These are phyloP conservation scores for Aphyosemion australe DNA, from an alignment of 2,113 vertebrate species.

Conservation along the genomic window DNA sequence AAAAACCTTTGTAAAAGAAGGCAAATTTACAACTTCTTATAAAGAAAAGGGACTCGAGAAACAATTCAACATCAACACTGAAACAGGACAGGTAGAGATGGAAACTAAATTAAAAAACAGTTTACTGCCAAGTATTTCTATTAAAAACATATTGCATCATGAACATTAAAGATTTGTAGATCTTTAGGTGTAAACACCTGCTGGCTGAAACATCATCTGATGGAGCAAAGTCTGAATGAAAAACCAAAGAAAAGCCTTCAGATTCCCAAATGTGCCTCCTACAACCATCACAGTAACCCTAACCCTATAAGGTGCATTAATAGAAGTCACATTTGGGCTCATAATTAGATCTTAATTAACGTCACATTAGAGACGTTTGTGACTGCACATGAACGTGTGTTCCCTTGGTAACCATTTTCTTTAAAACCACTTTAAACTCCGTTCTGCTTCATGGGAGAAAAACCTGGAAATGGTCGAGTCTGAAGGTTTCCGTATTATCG, in stretches of 20 bases:
- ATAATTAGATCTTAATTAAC: background rate
- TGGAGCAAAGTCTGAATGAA: constrained; percentile 1
- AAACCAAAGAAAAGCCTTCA: background rate
- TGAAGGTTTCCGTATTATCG: background rate
- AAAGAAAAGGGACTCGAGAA: constrained; percentile 72
- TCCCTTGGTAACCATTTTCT: background rate
- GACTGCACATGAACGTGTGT: constrained; percentile 12
- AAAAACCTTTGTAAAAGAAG: constrained; percentile 76
- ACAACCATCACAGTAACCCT: constrained; percentile 54
- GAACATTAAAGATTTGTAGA: constrained; percentile 22
- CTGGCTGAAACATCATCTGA: constrained; percentile 15
- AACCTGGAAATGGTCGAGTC: background rate
- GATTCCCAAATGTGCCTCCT: constrained; percentile 50
- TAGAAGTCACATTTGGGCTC: constrained; percentile 51
- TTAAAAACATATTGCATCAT: constrained; percentile 20
- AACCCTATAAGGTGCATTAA: constrained; percentile 66
- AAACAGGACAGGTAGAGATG: constrained; percentile 19
- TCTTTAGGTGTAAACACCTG: constrained; percentile 7
- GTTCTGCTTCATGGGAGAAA: constrained; percentile 21
- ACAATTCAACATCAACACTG: constrained; percentile 55
- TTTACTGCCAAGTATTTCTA: constrained; percentile 37
- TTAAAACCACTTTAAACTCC: constrained; percentile 6
- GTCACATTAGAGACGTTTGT: constrained; percentile 6
- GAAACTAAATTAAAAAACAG: constrained; percentile 12
- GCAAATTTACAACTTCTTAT: constrained; percentile 77